phyloP scores from a whole-genome alignment of 2,113 vertebrate species.

The Clarias batrachus region DNA sequence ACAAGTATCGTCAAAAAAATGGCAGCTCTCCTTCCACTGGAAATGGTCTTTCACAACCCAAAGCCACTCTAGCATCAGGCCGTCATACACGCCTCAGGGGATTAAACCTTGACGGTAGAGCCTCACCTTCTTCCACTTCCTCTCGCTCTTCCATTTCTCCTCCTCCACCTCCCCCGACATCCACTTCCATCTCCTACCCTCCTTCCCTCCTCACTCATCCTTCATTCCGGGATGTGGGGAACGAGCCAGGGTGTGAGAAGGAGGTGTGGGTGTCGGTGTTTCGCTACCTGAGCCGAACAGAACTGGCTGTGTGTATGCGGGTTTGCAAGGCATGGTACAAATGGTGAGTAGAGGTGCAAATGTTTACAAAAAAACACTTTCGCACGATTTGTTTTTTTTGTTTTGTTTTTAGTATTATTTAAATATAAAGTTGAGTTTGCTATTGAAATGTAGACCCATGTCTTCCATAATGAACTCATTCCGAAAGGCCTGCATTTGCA shows the following conservation, averaged over 20 bases:
- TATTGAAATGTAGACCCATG: background rate
- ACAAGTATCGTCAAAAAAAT: conserved; percentile 68
- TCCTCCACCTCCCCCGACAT: conserved; percentile 42
- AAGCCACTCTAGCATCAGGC: conserved; percentile 55
- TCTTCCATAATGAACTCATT: background rate
- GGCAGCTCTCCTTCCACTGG: conserved; percentile 57
- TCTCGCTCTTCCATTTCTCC: conserved; percentile 59
- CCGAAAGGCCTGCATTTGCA: background rate
- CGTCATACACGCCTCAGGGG: conserved; percentile 58
- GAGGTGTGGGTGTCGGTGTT: conserved; percentile 98
- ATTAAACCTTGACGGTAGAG: conserved; percentile 44
- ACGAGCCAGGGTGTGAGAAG: conserved; percentile 77
- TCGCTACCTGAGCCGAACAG: conserved; percentile 83
- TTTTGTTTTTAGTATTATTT: background rate
- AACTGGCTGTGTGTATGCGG: conserved; percentile 94
- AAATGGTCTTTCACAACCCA: conserved; percentile 64
- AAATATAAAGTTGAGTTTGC: background rate
- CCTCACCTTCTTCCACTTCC: conserved; percentile 65
- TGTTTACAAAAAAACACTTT: background rate
- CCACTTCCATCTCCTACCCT: conserved; percentile 56
- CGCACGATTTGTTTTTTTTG: background rate
- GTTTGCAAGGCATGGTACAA: conserved; percentile 99
- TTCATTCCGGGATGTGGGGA: conserved; percentile 71
- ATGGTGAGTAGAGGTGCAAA: conserved; percentile 78
- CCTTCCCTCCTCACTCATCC: conserved; percentile 66